Evolutionary conservation across 2,888 invertebrate genomes (phyloP).

Genomic region (Hartigia nigra): DNA sequence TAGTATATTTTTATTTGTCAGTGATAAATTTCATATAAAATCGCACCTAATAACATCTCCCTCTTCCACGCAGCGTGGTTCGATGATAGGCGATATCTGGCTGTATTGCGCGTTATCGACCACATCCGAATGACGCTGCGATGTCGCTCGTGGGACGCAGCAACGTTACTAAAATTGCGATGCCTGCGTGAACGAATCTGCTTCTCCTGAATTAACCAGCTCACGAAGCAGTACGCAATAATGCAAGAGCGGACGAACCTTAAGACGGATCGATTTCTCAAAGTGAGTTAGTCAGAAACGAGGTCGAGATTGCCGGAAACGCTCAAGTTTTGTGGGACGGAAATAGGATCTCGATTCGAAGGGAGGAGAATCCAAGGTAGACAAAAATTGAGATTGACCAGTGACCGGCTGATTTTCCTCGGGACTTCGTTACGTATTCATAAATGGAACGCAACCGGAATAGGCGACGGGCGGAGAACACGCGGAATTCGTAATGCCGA

Average conservation of each 20-base stretch:
- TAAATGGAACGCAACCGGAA: constrained; percentile 54
- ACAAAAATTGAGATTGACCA: constrained; percentile 20
- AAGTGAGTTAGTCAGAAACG: neutral
- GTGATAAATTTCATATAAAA: neutral
- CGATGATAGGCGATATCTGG: neutral
- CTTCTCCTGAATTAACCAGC: neutral
- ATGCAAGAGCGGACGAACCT: neutral
- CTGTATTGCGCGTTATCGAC: neutral
- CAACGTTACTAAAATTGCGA: neutral
- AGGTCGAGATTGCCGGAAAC: constrained; percentile 19
- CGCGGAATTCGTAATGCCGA: constrained; percentile 54
- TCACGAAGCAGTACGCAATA: neutral
- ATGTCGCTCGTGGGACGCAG: neutral
- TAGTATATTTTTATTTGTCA: neutral
- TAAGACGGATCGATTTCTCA: neutral
- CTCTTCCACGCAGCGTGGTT: neutral
- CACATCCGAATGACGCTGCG: neutral
- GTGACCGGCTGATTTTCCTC: constrained; percentile 31
- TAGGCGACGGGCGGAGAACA: constrained; percentile 39
- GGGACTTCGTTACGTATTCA: constrained; percentile 57
- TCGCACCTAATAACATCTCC: neutral
- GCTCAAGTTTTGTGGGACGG: constrained; percentile 11
- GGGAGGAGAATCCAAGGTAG: constrained; percentile 1
- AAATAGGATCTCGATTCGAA: constrained; percentile 10
- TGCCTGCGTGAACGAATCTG: neutral